Evolutionary conservation across 2,888 invertebrate genomes (phyloP), one percentile per base, ranked within the genome.

Genomic region (Ellobium chinense): DNA sequence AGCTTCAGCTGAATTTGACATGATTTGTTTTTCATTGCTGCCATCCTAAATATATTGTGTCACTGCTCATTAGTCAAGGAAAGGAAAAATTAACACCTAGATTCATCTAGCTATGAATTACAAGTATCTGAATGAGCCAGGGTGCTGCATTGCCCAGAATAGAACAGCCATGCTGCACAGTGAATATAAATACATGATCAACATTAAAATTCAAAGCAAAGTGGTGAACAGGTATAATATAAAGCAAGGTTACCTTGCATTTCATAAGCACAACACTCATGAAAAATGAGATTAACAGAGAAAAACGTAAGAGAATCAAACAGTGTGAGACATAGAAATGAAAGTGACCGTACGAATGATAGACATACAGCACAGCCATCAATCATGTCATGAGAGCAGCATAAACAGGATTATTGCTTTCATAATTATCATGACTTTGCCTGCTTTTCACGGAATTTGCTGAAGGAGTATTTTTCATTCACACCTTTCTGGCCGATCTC

Each of bases 401-500:
- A 34, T n/a, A n/a, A n/a, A n/a, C n/a, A n/a, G n/a, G n/a, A n/a
- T n/a, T n/a, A n/a, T n/a, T n/a, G n/a, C n/a, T n/a, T n/a, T n/a
- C n/a, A n/a, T n/a, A n/a, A n/a, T 75, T 72, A 27, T 65, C 36
- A 21, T 75, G 63, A 75, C 75, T 77, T 82, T 68, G 79, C 74
- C 66, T 74, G 84, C 58, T 78, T 81, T 34, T 90, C 91, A 83
- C 91, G 88, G 75, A 87, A 85, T 82, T 88, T 89, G 82, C 89
- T 88, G 75, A 90, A 84, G 73, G 88, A 86, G 85, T 87, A 91
- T 69, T 86, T 90, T 83, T 90, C 89, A 80, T 90, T 89, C 86
- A 89, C 89, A 89, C 91, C 90, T 89, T 89, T 89, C 84, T 90
- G 90, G n/a, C 91, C 91, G 24, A 90, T 85, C n/a, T 89, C 89